Evolutionary conservation across 2,888 invertebrate species (phyloP).

Genomic region (Steinernema scapterisci): DNA sequence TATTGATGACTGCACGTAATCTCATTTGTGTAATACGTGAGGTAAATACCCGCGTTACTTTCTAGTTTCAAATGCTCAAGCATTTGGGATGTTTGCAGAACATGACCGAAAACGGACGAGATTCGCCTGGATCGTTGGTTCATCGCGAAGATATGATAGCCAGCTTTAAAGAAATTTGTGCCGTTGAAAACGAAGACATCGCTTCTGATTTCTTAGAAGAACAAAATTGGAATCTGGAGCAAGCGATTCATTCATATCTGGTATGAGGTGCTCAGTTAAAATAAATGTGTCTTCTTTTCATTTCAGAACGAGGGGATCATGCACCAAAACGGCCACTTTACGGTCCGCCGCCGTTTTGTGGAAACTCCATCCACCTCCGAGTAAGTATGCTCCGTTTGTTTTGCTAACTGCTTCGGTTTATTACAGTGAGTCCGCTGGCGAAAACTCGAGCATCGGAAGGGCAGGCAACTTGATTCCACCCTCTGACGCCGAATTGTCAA

Average conservation of each 20-base stretch:
- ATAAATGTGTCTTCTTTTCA: conserved; percentile 18
- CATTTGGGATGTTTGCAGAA: background rate
- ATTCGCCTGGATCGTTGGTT: no score
- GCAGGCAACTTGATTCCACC: background rate
- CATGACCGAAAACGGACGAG: background rate
- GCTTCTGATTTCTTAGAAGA: conserved; percentile 34
- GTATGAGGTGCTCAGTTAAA: conserved; percentile 38
- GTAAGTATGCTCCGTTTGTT: background rate
- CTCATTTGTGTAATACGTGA: no score
- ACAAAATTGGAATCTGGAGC: conserved; percentile 41
- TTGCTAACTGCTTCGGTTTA: background rate
- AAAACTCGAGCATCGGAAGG: background rate
- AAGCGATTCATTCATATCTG: conserved; percentile 40
- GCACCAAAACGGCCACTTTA: background rate
- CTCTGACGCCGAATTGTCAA: background rate
- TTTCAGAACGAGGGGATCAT: conserved; percentile 34
- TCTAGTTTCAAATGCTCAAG: no score
- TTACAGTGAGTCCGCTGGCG: background rate
- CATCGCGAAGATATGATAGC: background rate
- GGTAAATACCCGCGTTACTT: no score
- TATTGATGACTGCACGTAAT: no score
- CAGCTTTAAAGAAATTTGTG: conserved; percentile 42
- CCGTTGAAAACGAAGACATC: conserved; percentile 37
- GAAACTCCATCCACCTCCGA: conserved; percentile 21
- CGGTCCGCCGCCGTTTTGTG: background rate